Evolutionary conservation across 2,888 invertebrate species (phyloP).

Genomic region (Ectemnius lituratus): DNA sequence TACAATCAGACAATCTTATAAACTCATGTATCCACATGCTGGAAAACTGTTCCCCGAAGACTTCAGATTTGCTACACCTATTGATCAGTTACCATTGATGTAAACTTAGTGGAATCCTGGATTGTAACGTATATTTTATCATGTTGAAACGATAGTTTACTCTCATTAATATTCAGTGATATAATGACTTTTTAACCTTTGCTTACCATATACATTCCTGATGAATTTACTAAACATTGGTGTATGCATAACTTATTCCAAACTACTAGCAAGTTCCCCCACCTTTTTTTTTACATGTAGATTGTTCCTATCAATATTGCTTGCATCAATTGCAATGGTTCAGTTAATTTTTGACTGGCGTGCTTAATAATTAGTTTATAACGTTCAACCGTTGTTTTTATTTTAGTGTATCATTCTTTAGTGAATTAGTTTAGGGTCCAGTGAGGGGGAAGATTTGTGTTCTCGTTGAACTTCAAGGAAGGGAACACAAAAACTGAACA

Average conservation of each 20-base stretch:
- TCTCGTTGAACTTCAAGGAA: no score
- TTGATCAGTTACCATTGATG: slow-evolving; percentile 94
- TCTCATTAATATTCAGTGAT: slow-evolving; percentile 30
- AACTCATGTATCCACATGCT: slow-evolving; percentile 97
- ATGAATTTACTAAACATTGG: slow-evolving; percentile 34
- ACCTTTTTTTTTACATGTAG: slow-evolving; percentile 14
- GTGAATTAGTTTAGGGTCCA: no score
- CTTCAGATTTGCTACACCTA: slow-evolving; percentile 96
- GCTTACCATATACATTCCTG: slow-evolving; percentile 52
- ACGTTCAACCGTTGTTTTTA: not conserved
- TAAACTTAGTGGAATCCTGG: slow-evolving; percentile 82
- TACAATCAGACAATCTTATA: slow-evolving; percentile 95
- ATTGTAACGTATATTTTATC: slow-evolving; percentile 41
- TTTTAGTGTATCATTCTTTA: no score
- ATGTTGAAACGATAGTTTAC: slow-evolving; percentile 46
- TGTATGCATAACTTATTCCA: slow-evolving; percentile 41
- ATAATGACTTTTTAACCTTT: slow-evolving; percentile 35
- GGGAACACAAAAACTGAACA: not conserved
- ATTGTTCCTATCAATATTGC: slow-evolving; percentile 26
- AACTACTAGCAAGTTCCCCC: not conserved
- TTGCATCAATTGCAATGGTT: slow-evolving; percentile 21
- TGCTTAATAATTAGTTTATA: slow-evolving; percentile 25
- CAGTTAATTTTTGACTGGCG: slow-evolving; percentile 26
- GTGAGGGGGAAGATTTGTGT: no score
- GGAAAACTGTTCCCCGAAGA: slow-evolving; percentile 96